Evolutionary conservation across 2,113 vertebrate genomes (phyloP), one percentile per base, ranked within the genome.

Genomic region (Chelonoidis abingdonii): DNA sequence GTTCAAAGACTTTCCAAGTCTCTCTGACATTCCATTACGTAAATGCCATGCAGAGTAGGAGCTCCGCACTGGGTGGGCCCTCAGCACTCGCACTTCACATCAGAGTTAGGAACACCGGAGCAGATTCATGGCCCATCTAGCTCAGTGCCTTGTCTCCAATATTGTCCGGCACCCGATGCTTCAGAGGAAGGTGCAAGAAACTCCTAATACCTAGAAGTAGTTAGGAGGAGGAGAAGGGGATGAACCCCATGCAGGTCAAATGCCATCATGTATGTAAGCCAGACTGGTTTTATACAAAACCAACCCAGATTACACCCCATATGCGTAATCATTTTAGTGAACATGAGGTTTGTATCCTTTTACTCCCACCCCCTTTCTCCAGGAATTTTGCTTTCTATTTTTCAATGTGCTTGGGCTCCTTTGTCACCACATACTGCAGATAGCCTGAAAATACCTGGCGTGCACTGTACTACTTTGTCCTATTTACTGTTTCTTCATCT

Each of bases 381-480:
- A 31, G 22, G 27, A 53, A 76, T 8, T 44, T 27, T 25, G 75
- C 75, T 76, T 44, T 76, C 22, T 44, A 47, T 44, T 76, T 76
- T 22, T 21, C 10, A 11, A 10, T 75, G 69, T 75, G 5, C 81
- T 21, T 76, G 4, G 0, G 2, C 0, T 1, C 0, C 1, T 2
- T 12, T 54, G 50, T 54, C 65, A 53, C 17, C 44, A 1, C 56
- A 56, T 1, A 1, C 38, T 75, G 1, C 8, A 12, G 1, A 13
- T 72, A 8, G 84, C 24, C 56, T 47, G 65, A 17, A 2, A 31
- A 2, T 3, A 4, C 47, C 59, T 19, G 50, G 59, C 81, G 31
- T 1, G 0, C 0, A 0, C 0, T 1, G 56, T 79, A 83, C 31
- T 79, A 3, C 53, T 25, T 78, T 76, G 88, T n/a, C 88, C 79